Base-by-base conservation (phyloP, 1,140 invertebrate genomes). In the Drosophila funebris region DNA sequence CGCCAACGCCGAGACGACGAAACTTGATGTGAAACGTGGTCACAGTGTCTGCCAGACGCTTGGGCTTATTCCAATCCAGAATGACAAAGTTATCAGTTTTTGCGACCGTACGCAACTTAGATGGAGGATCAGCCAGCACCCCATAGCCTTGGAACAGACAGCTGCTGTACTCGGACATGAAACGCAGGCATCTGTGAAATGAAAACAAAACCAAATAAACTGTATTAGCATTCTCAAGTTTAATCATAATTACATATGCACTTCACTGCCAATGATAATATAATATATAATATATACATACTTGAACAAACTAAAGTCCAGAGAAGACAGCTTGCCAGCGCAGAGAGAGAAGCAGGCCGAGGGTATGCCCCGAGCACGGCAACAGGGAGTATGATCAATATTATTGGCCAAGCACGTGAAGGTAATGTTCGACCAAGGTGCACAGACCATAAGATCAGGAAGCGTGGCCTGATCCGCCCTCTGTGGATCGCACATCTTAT, bases 81-180 rank as follows among this genome's bases (percentile, higher is more conserved):
- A 97, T 94, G 0, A 96, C 96, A 90, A 95, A 97, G 81, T 94
- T 94, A 1, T 94, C 93, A 67, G 95, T 94, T 39, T 96, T 94
- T 81, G 96, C 95, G 14, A 95, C 94, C 1, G 97, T 93, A 50
- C 94, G 94, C 1, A 97, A 91, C 48, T 93, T 92, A 0, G 93
- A 93, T 0, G 96, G 96, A 11, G 94, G 92, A 31, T 95, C 94
- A 0, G 96, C 95, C 1, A 97, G 92, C 0, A 97, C 96, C 1
- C 96, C 96, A 85, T 97, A 97, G 4, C 96, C 96, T 93, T 96
- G 95, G 69, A 97, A 93, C 4, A 97, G 92, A 83, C 96, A 97
- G 92, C 95, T 96, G 22, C 94, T 94, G 91, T 96, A 96, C 31
- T 95, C 94, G 1, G 93, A 93, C 95, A 97, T 97, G 91, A 95